These are phyloP conservation scores for Scomberomorus guttatus DNA, from an alignment of 2,797 vertebrate genomes.

Conservation along the genomic window DNA sequence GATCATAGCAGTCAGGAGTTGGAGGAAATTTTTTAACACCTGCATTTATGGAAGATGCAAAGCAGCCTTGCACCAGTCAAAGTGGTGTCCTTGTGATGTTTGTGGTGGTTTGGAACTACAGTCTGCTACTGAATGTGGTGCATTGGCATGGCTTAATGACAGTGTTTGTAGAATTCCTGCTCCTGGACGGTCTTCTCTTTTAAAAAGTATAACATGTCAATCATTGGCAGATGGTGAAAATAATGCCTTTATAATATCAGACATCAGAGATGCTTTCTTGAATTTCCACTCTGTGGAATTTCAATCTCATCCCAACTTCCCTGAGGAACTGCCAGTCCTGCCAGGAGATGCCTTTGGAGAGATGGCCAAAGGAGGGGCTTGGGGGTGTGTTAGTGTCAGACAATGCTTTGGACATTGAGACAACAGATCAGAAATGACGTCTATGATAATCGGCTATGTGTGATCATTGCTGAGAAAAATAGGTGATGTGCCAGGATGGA, in stretches of 20 bases:
- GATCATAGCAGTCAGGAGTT: not conserved
- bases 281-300: constrained; percentile 45
- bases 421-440: constrained; percentile 3
- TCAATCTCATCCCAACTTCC: constrained; percentile 33
- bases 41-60: constrained; percentile 1
- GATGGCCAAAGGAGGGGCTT: not conserved
- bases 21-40: constrained; percentile 3
- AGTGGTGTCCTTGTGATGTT: not conserved
- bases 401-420: not conserved
- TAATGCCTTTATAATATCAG: constrained; percentile 19
- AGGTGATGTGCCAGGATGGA: constrained; percentile 7
- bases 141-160: constrained; percentile 14
- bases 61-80: not conserved
- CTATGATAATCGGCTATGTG: not conserved
- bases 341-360: constrained; percentile 31
- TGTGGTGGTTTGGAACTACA: not conserved
- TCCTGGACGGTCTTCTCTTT: constrained; percentile 21
- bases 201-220: constrained; percentile 15
- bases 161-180: constrained; percentile 13
- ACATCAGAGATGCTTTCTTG: constrained; percentile 29
- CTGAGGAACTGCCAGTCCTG: constrained; percentile 16
- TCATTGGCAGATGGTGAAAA: not conserved
- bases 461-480: constrained; percentile 1
- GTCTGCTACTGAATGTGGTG: constrained; percentile 18
- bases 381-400: not conserved